Evolutionary conservation across 2,113 vertebrate genomes (phyloP).

Genomic region (Carassius carassius): DNA sequence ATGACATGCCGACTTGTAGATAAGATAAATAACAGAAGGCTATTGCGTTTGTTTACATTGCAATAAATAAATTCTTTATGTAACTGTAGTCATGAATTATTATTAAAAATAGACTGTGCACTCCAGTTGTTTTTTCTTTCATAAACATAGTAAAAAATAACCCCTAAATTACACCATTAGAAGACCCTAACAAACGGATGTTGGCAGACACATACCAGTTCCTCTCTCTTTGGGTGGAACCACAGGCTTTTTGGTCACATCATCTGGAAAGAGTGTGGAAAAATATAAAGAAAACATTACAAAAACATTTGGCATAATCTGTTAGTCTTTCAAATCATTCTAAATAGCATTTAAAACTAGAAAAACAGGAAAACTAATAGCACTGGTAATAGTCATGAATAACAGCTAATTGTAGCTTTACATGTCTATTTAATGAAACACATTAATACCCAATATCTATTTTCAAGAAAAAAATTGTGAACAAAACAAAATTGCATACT

Average conservation of each 20-base stretch:
- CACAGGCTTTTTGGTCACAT: constrained; percentile 54
- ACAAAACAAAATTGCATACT: no score
- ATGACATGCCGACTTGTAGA: no score
- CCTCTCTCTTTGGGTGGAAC: constrained; percentile 46
- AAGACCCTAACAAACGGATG: no score
- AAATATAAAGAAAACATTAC: background rate
- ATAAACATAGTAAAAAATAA: no score
- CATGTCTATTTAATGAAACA: background rate
- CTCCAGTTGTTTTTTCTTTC: no score
- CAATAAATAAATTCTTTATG: no score
- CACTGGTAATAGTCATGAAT: background rate
- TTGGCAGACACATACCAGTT: constrained; percentile 53
- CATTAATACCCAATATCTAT: background rate
- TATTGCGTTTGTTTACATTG: no score
- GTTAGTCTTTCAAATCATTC: background rate
- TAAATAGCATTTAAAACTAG: background rate
- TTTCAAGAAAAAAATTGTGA: background rate
- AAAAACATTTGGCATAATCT: background rate
- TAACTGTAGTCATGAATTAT: no score
- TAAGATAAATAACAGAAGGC: no score
- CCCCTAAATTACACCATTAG: no score
- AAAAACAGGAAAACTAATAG: background rate
- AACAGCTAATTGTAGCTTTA: background rate
- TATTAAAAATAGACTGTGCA: no score
- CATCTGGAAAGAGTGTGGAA: constrained; percentile 43